A percentile compares a stretch with the other conserved stretches of the same genome.
phyloP scores from a whole-genome alignment of 2,888 invertebrate species.

The Poecilobothrus nobilitatus region DNA sequence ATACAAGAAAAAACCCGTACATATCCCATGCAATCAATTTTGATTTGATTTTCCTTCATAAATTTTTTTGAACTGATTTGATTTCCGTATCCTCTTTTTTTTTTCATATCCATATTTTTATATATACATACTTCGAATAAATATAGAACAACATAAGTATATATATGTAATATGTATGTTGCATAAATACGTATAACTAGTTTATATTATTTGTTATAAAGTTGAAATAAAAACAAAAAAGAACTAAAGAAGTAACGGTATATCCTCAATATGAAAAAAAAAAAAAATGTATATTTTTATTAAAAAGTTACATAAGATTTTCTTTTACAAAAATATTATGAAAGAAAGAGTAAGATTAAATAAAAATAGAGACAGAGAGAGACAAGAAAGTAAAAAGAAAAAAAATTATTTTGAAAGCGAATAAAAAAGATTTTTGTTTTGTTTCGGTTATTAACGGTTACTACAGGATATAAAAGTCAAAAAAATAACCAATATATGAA shows the following conservation, averaged over 20 bases:
- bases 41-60: conserved; percentile 13
- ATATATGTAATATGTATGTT: too few species aligned
- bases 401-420: neutral
- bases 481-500: too few species aligned
- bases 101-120: neutral
- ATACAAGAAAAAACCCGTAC: neutral
- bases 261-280: neutral
- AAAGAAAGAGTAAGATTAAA: too few species aligned
- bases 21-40: conserved; percentile 11
- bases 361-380: too few species aligned
- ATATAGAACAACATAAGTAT: too few species aligned
- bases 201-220: neutral
- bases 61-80: conserved; percentile 10
- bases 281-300: too few species aligned
- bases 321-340: too few species aligned
- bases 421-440: neutral
- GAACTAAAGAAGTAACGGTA: neutral
- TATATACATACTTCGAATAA: neutral
- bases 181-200: too few species aligned
- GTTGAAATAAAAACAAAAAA: neutral
- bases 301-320: too few species aligned
- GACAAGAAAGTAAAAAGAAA: too few species aligned
- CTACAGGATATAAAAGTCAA: too few species aligned
- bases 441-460: too few species aligned
- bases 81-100: conserved; percentile 9